Base-by-base conservation (phyloP, 2,113 vertebrate genomes). In the Vimba vimba region DNA sequence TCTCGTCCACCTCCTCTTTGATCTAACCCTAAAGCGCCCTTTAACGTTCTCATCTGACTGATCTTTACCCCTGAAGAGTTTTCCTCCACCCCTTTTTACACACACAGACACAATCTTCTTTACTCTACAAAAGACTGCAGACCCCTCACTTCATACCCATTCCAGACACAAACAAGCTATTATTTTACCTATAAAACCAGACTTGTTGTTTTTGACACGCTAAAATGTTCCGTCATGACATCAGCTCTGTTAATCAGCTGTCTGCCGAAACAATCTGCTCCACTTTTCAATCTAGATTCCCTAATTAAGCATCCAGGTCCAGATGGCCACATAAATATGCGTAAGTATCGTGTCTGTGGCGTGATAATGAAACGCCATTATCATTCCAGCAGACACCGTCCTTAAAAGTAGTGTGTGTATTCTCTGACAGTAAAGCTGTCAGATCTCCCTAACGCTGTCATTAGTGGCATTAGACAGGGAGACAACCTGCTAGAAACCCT, bases 401-500 rank as follows among this genome's bases (percentile, higher is more conserved):
- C 71, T 84, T 2, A 33, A 78, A 55, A 50, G 81, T 45, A 68
- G 79, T 23, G 39, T 81, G 88, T 73, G 79, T 85, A 43, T 87
- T 91, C 79, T 86, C 83, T 79, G 43, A 62, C 83, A 80, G 78
- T 87, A 87, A 83, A 89, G 88, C 90, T 91, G 89, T 92, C 74
- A 92, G 87, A 75, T 91, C 82, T 89, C 83, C 80, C 88, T 86
- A 85, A 90, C 36, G 21, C 86, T 90, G 19, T 91, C 90, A 94
- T 93, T 91, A 88, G 12, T 43, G 87, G 27, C 30, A 62, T 86
- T 84, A 86, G 60, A 79, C 52, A 84, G 50, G 92, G 55, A 78
- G 57, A 82, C 25, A 88, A 90, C 86, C 89, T 87, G 87, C 87
- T 76, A 52, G 45, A 85, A 89, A 84, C 25, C 77, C 82, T 87